Percentiles rank a stretch among this genome's conserved stretches.
Evolutionary conservation across 2,113 vertebrate genomes (phyloP).

Genomic region (Pluvianellus socialis): DNA sequence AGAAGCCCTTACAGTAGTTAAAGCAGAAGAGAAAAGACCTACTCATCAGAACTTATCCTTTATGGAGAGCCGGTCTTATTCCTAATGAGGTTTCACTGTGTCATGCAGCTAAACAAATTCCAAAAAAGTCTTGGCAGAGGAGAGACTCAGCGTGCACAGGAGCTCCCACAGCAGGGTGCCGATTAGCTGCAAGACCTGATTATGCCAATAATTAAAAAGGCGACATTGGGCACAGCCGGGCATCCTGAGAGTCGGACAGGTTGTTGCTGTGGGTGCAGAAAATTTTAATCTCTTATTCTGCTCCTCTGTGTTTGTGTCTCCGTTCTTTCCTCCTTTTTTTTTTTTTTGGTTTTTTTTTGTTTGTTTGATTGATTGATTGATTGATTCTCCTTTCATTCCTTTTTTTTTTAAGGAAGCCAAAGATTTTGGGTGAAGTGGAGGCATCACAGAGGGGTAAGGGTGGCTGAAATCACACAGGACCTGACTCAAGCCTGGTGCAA

Average conservation of each 20-base stretch:
- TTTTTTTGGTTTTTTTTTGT: too few species aligned
- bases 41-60: slow-evolving; percentile 41
- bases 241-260: not conserved
- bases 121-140: not conserved
- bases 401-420: not conserved
- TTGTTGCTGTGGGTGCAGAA: not conserved
- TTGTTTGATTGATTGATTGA: too few species aligned
- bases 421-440: not conserved
- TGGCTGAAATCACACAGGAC: not conserved
- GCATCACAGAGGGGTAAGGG: not conserved
- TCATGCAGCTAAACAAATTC: not conserved
- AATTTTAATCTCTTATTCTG: not conserved
- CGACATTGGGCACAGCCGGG: not conserved
- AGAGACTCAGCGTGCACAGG: not conserved
- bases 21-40: slow-evolving; percentile 19
- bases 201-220: slow-evolving; percentile 16
- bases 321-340: not conserved
- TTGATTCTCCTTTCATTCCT: not conserved
- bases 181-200: not conserved
- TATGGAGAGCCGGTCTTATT: not conserved
- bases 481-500: not conserved
- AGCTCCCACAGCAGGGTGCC: not conserved
- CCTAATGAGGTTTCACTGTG: slow-evolving; percentile 16
- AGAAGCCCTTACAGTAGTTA: not conserved
- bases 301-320: not conserved